Evolutionary conservation across 2,113 vertebrate genomes (phyloP).

Genomic region (Jaculus jaculus): DNA sequence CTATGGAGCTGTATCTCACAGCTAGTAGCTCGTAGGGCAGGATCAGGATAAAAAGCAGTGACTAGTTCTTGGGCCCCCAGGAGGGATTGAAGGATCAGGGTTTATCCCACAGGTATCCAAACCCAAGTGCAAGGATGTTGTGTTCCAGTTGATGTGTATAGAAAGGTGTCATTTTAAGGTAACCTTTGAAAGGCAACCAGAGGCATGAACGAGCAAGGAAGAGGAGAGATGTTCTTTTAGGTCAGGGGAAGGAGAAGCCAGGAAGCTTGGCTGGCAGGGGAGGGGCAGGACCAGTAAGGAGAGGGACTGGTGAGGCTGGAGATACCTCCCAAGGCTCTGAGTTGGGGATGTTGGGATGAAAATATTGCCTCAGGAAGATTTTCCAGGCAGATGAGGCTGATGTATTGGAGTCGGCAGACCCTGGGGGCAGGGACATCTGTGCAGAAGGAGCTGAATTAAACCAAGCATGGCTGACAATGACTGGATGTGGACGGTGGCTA

Average conservation of each 20-base stretch:
- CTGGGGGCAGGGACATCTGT: constrained; percentile 33
- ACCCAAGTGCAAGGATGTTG: not conserved
- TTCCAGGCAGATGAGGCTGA: not conserved
- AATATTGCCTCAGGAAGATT: not conserved
- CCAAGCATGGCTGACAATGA: constrained; percentile 42
- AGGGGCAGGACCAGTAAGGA: not conserved
- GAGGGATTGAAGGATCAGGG: not conserved
- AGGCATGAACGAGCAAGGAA: not conserved
- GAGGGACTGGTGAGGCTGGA: not conserved
- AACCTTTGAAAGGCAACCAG: not conserved
- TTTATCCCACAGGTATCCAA: constrained; percentile 3
- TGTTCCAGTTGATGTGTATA: not conserved
- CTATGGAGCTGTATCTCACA: not conserved
- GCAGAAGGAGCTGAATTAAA: constrained; percentile 52
- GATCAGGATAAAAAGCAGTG: not conserved
- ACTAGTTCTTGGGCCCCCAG: not conserved
- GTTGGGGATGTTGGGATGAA: not conserved
- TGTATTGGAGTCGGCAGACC: constrained; percentile 8
- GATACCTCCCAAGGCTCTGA: not conserved
- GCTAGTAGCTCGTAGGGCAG: not conserved
- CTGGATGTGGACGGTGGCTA: not conserved
- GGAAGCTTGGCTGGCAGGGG: no score
- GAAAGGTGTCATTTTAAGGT: not conserved
- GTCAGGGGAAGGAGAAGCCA: not conserved
- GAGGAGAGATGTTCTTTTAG: not conserved